Base-by-base conservation (phyloP, 2,888 invertebrate genomes). In the Tribolium freemani region DNA sequence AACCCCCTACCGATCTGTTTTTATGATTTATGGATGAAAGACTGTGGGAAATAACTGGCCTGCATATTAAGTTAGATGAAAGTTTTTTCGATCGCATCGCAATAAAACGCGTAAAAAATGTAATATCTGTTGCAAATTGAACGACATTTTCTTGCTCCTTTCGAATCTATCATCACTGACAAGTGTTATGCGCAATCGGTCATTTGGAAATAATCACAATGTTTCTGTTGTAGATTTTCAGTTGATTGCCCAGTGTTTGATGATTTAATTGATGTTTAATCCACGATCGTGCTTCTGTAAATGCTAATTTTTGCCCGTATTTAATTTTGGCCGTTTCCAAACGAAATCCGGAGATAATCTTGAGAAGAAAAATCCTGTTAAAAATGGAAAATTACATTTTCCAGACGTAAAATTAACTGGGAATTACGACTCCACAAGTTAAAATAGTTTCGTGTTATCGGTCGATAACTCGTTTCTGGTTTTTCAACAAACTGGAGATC, bases 11-110 rank as follows among this genome's bases (percentile, higher is more conserved):
- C 13, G 50, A 51, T 63, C 48, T 50, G 13, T 16, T 31, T 63
- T 63, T 63, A 51, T 63, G 63, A 63, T 50, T 63, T 63, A 63
- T 63, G n/a, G 50, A 30, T 13, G 11, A 11, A 44, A 54, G 20
- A 30, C n/a, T 20, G 6, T 16, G 26, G 26, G 26, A 26, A 26
- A 26, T 26, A 26, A 26, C 26, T 26, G 16, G 5, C 26, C 26
- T 48, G 63, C 63, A 50, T 63, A 63, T 63, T 63, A 50, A 63
- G 38, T 50, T 60, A 30, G 48, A 30, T 30, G 48, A 38, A 50
- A 61, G 3, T 50, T 60, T 63, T 63, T 63, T 16, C 16, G 16
- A 16, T 16, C 16, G 16, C 16, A 16, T 31, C 38, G 5, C 8
- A 8, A 38, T 38, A 38, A 38, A 31, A 31, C 31, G 9, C 5